Evolutionary conservation across 2,888 invertebrate genomes (phyloP).

Genomic region (Sarcophaga rosellei): DNA sequence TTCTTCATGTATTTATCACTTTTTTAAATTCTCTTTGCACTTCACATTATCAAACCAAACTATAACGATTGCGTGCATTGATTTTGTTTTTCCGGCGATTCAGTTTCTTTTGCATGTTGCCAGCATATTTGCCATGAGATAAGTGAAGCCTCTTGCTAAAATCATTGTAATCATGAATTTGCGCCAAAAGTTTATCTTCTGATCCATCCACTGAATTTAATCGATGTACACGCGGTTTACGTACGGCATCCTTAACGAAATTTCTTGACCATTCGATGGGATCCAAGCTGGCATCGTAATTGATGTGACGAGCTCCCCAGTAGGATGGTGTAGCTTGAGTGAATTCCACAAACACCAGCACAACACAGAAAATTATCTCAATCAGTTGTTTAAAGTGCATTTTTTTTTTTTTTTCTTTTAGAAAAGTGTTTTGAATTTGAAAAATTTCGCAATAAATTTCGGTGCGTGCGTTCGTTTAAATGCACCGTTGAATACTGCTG

Average conservation of each 20-base stretch:
- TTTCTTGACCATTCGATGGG: slow-evolving; percentile 77
- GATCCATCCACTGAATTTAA: not conserved
- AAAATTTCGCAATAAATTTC: not conserved
- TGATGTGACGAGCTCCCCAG: slow-evolving; percentile 72
- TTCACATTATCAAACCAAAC: slow-evolving; percentile 5
- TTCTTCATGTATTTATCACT: not conserved
- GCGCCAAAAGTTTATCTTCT: slow-evolving; percentile 1
- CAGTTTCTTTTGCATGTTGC: slow-evolving; percentile 36
- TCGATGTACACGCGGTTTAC: slow-evolving; percentile 71
- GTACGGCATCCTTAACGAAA: slow-evolving; percentile 75
- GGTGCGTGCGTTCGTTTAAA: slow-evolving; percentile 19
- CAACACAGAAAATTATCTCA: slow-evolving; percentile 27
- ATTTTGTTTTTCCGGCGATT: slow-evolving; percentile 32
- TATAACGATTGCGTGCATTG: slow-evolving; percentile 30
- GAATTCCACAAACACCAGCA: slow-evolving; percentile 33
- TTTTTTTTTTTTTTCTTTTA: slow-evolving; percentile 2
- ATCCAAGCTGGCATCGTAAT: slow-evolving; percentile 78
- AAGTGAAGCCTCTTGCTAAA: slow-evolving; percentile 45
- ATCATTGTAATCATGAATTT: not conserved
- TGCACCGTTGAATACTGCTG: slow-evolving; percentile 70
- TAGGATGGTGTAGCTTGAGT: slow-evolving; percentile 64
- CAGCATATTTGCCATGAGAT: slow-evolving; percentile 21
- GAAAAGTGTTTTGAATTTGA: not conserved
- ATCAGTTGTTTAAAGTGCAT: slow-evolving; percentile 34
- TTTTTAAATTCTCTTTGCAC: not conserved